Evolutionary conservation across 1,140 invertebrate genomes (phyloP), one percentile per base, ranked within the genome.

Genomic region (Dysdera silvatica): DNA sequence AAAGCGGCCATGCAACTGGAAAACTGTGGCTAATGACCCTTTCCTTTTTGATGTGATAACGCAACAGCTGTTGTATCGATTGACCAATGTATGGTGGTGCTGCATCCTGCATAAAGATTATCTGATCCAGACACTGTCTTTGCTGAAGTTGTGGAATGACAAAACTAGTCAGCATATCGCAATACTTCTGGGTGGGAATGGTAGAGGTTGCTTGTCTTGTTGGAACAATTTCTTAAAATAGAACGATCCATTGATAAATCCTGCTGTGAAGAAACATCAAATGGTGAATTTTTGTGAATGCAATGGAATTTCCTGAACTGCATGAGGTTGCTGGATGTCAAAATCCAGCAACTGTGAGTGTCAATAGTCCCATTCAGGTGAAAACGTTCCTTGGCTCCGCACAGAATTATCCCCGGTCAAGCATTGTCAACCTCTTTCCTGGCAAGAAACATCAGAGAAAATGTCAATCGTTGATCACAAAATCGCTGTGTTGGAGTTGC

Each of bases 1-100:
- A 28, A n/a, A n/a, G n/a, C n/a, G 40, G 69, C 68, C 66, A 71
- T n/a, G 53, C 28, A 5, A 7, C n/a, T 0, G 10, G 48, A 31
- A 51, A 51, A 29, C 16, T 14, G 3, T 29, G 28, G 8, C 48
- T 51, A n/a, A n/a, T n/a, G n/a, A n/a, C n/a, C n/a, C n/a, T n/a
- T n/a, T n/a, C n/a, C n/a, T n/a, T n/a, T n/a, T n/a, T n/a, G n/a
- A n/a, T n/a, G n/a, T n/a, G n/a, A n/a, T n/a, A n/a, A n/a, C n/a
- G n/a, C n/a, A n/a, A n/a, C n/a, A n/a, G n/a, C n/a, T n/a, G n/a
- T n/a, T 16, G 32, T 45, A 45, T 23, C 24, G 41, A n/a, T 45
- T 23, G 41, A 2, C 10, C 12, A 45, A 45, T 45, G 24, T 49
- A 28, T 12, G 20, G n/a, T 49, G 26, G 47, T 23, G 8, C 12